These are phyloP conservation scores for Zaprionus tsacasi DNA, from an alignment of 1,140 invertebrate genomes.

Conservation along the genomic window DNA sequence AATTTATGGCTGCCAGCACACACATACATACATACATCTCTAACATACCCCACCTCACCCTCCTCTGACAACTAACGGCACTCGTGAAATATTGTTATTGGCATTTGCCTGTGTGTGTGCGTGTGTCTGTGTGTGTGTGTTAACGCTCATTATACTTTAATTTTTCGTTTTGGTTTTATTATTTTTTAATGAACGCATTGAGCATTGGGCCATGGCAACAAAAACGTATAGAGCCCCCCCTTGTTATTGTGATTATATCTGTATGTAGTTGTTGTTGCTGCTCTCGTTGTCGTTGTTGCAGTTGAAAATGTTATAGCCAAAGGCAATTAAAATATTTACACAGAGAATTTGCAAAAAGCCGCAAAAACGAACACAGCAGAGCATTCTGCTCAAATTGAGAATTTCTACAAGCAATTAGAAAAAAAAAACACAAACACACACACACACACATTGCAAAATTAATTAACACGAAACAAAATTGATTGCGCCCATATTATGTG, in stretches of 20 bases:
- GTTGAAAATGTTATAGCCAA: conserved; percentile 52
- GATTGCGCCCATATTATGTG: conserved; percentile 46
- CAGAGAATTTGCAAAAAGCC: conserved; percentile 49
- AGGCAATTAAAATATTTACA: conserved; percentile 79
- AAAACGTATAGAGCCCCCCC: conserved; percentile 24
- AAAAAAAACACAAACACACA: conserved; percentile 19
- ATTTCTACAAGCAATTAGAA: conserved; percentile 47
- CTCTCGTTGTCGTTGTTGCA: conserved; percentile 18
- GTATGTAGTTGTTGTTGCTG: conserved; percentile 30
- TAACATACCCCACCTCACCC: conserved; percentile 2
- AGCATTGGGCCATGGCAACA: conserved; percentile 34
- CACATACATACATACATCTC: background rate
- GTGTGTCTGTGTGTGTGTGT: conserved; percentile 29
- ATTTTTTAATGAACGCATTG: conserved; percentile 64
- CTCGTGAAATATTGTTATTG: conserved; percentile 73
- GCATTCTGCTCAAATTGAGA: conserved; percentile 41
- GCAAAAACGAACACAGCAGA: conserved; percentile 45
- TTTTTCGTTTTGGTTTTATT: conserved; percentile 57
- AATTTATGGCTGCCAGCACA: conserved; percentile 66
- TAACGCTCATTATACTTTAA: conserved; percentile 50
- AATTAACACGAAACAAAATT: conserved; percentile 69
- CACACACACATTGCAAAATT: conserved; percentile 52
- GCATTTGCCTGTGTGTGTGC: conserved; percentile 51
- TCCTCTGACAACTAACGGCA: conserved; percentile 17
- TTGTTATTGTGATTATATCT: conserved; percentile 39